Base-by-base conservation (phyloP, 1,140 invertebrate genomes). In the Danaus melanippus region DNA sequence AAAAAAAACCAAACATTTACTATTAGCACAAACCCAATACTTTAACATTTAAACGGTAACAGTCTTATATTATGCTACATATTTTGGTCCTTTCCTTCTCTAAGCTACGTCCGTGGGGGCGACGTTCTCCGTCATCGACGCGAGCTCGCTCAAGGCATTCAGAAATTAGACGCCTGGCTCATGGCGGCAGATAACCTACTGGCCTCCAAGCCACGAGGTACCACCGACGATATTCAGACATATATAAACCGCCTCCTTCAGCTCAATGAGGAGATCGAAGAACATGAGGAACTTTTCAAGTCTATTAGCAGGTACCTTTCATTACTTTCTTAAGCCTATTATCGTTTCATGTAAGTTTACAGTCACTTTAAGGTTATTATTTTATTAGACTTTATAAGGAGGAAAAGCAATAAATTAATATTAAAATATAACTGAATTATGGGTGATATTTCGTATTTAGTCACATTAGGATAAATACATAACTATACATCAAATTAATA, bases 231-330 rank as follows among this genome's bases (percentile, higher is more conserved):
- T 64, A 93, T 97, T 32, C 93, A 93, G 74, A 88, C 90, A 41
- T 95, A 96, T 67, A 91, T 94, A 15, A 91, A 95, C 53, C 90
- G 94, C 64, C 78, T 98, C n/a, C 90, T 96, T 77, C 88, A 90
- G 67, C 87, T 96, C 41, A 93, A 94, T 74, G 88, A 87, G 15
- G 93, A 97, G 87, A 91, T 97, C 1, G 94, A 96, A 74, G 91
- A 92, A 46, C 93, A 96, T 60, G 96, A 98, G 78, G 93, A 95
- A 58, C 77, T 97, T 0, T 98, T 97, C 77, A 97, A 97, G 79
- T 92, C 89, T 47, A 82, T 85, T 10, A 85, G 82, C 80, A 85
- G 82, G 82, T 86, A 51, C 12, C 15, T 49, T 53, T 15, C 11
- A 46, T 44, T 40, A 12, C 21, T 42, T 42, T 32, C 6, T 32